Percentiles rank a stretch among this genome's conserved stretches.
phyloP scores from a whole-genome alignment of 2,888 invertebrate genomes.

The Neoaliturus tenellus region DNA sequence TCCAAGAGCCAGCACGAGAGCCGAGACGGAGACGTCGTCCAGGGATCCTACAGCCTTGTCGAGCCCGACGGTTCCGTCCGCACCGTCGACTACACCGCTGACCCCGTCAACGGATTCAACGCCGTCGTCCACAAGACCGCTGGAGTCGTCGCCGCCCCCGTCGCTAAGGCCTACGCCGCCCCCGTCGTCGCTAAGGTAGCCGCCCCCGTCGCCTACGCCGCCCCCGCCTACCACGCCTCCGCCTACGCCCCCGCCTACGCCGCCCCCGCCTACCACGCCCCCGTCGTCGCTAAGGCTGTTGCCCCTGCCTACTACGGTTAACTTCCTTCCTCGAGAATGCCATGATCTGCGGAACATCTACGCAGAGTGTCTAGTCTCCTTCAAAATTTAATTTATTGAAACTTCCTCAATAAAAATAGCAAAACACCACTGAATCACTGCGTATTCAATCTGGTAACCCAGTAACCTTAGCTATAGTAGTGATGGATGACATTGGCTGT shows the following conservation, averaged over 20 bases:
- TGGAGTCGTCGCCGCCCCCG: constrained; percentile 75
- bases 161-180: constrained; percentile 71
- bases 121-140: constrained; percentile 70
- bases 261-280: constrained; percentile 63
- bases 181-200: constrained; percentile 68
- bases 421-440: constrained; percentile 10
- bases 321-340: constrained; percentile 47
- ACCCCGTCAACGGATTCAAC: constrained; percentile 58
- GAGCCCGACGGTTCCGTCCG: constrained; percentile 56
- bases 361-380: constrained; percentile 49
- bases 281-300: constrained; percentile 63
- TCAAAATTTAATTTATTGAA: constrained; percentile 43
- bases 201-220: constrained; percentile 61
- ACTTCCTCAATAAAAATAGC: constrained; percentile 44
- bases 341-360: constrained; percentile 45
- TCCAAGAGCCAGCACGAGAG: constrained; percentile 76
- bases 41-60: constrained; percentile 74
- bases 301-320: constrained; percentile 59
- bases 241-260: constrained; percentile 62
- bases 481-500: constrained; percentile 10
- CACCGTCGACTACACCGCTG: constrained; percentile 56
- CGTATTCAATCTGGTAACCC: not conserved
- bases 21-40: constrained; percentile 76
- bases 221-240: constrained; percentile 66
- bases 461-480: not conserved